These are phyloP conservation scores for Columba janthina DNA, from an alignment of 2,113 vertebrate genomes.

Conservation along the genomic window DNA sequence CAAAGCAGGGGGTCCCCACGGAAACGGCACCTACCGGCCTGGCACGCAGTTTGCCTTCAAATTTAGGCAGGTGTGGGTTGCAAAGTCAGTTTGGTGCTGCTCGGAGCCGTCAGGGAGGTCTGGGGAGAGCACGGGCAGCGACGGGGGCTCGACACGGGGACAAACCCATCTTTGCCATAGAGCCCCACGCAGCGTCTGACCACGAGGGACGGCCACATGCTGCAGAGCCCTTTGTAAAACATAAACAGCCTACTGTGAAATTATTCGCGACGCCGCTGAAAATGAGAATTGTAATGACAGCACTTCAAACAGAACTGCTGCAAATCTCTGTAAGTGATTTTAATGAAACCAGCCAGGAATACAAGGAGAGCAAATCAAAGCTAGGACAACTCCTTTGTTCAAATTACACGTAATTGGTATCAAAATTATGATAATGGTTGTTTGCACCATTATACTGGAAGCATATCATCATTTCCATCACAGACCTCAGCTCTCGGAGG, in stretches of 20 bases:
- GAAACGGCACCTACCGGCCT: background rate
- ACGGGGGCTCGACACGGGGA: background rate
- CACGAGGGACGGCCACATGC: background rate
- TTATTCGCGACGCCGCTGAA: background rate
- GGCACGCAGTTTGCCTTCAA: fast-evolving
- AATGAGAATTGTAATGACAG: background rate
- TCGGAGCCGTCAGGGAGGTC: background rate
- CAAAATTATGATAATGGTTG: slow-evolving; percentile 14
- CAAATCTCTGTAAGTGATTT: slow-evolving; percentile 1
- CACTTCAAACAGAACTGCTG: slow-evolving; percentile 43
- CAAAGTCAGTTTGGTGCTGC: fast-evolving
- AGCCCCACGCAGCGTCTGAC: fast-evolving
- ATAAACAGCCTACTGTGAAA: background rate
- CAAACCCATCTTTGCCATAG: background rate
- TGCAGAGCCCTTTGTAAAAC: background rate
- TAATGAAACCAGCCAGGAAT: slow-evolving; percentile 50
- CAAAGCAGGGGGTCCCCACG: background rate
- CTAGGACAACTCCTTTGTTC: slow-evolving; percentile 31
- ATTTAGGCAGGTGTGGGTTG: background rate
- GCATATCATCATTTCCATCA: background rate
- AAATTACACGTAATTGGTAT: slow-evolving; percentile 5
- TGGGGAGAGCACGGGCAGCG: background rate
- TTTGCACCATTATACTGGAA: background rate
- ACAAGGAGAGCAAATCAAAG: slow-evolving; percentile 48
- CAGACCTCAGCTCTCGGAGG: background rate